Evolutionary conservation across 1,140 invertebrate genomes (phyloP).

Genomic region (Scaptomyza graminum): DNA sequence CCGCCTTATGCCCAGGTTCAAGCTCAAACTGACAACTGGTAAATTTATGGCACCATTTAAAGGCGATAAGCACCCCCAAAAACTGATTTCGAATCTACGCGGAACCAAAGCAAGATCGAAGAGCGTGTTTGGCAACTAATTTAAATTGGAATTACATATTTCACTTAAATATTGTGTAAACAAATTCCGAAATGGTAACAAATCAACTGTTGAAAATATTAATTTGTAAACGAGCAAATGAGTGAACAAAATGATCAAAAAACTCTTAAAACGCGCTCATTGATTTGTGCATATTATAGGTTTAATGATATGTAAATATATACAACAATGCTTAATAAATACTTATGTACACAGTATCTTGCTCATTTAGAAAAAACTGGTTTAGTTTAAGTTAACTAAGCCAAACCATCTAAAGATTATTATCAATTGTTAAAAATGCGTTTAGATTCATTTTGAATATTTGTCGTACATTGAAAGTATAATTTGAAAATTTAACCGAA

Average conservation of each 20-base stretch:
- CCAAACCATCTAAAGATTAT: no score
- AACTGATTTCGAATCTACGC: slow-evolving; percentile 14
- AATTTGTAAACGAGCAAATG: slow-evolving; percentile 47
- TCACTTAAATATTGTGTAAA: slow-evolving; percentile 70
- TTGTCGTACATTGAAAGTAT: no score
- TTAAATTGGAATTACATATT: slow-evolving; percentile 71
- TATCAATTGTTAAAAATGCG: no score
- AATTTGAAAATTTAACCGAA: no score
- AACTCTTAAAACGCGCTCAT: slow-evolving; percentile 51
- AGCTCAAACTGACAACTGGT: slow-evolving; percentile 57
- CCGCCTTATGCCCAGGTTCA: slow-evolving; percentile 51
- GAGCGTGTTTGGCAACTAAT: slow-evolving; percentile 47
- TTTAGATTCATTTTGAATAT: no score
- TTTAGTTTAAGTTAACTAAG: no score
- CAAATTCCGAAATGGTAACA: slow-evolving; percentile 31
- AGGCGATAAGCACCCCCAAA: slow-evolving; percentile 54
- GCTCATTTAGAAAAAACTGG: no score
- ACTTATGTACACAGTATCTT: background rate
- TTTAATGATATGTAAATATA: slow-evolving; percentile 25
- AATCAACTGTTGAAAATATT: slow-evolving; percentile 73
- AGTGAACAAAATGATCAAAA: slow-evolving; percentile 33
- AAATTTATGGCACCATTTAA: slow-evolving; percentile 68
- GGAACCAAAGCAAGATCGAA: slow-evolving; percentile 13
- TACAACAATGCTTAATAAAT: slow-evolving; percentile 16
- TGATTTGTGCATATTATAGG: slow-evolving; percentile 45